These are phyloP conservation scores for Charaxes varanes DNA, from an alignment of 1,140 invertebrate species.

Conservation along the genomic window DNA sequence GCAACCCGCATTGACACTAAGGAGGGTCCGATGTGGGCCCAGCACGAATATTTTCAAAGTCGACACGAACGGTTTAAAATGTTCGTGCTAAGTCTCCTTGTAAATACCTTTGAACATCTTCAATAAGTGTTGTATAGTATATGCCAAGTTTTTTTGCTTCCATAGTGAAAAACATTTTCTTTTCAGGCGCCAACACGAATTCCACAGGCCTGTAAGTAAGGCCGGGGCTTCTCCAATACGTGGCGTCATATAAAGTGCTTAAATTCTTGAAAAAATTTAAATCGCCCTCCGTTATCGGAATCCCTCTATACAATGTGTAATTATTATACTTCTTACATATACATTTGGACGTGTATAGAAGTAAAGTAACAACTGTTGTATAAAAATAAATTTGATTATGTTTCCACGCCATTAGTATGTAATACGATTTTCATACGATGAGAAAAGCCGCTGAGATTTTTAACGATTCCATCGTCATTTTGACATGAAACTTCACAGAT, in stretches of 20 bases:
- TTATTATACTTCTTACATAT: slow-evolving; percentile 36
- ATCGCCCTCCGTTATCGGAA: slow-evolving; percentile 31
- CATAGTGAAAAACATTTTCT: slow-evolving; percentile 23
- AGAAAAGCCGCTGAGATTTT: too few relatives aligned
- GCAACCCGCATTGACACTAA: too few relatives aligned
- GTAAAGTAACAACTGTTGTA: slow-evolving; percentile 8
- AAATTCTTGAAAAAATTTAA: slow-evolving; percentile 41
- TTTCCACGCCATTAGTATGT: too few relatives aligned
- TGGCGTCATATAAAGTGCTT: slow-evolving; percentile 27
- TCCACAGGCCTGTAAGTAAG: slow-evolving; percentile 31
- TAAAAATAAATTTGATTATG: too few relatives aligned
- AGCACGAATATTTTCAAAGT: too few relatives aligned
- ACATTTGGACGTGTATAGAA: slow-evolving; percentile 12
- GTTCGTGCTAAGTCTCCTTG: neutral
- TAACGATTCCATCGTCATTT: too few relatives aligned
- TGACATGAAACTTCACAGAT: too few relatives aligned
- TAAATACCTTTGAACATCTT: slow-evolving; percentile 41
- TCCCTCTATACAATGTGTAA: slow-evolving; percentile 39
- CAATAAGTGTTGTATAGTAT: slow-evolving; percentile 36
- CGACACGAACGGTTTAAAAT: neutral
- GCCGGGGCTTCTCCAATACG: slow-evolving; percentile 43
- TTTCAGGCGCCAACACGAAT: slow-evolving; percentile 36
- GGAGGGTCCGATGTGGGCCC: too few relatives aligned
- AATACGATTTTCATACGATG: too few relatives aligned
- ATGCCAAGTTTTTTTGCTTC: slow-evolving; percentile 26